Evolutionary conservation across 2,797 vertebrate species (phyloP).

Genomic region (Columba guinea): DNA sequence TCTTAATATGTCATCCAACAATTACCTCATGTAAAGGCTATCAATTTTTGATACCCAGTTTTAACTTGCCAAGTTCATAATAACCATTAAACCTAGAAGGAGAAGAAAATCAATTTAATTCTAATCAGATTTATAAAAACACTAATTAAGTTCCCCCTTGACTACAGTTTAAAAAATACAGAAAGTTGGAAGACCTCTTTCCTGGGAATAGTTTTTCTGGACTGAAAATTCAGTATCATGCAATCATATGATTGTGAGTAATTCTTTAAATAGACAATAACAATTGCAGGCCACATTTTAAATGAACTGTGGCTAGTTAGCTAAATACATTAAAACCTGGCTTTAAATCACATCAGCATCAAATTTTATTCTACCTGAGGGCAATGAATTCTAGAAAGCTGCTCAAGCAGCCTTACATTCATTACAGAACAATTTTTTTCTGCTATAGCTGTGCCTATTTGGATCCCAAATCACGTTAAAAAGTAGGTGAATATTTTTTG

Average conservation of each 20-base stretch:
- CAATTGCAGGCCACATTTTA: slow-evolving; percentile 48
- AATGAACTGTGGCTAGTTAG: not conserved
- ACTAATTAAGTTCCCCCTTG: not conserved
- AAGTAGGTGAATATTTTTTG: not conserved
- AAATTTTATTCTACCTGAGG: not conserved
- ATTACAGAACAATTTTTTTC: not conserved
- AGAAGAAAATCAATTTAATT: not conserved
- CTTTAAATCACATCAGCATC: slow-evolving; percentile 69
- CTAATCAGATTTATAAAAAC: not conserved
- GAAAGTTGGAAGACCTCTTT: not conserved
- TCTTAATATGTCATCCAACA: not conserved
- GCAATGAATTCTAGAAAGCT: not conserved
- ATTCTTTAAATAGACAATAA: slow-evolving; percentile 73
- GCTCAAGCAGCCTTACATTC: not conserved
- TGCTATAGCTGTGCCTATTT: not conserved
- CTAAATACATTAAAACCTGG: not conserved
- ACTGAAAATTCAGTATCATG: not conserved
- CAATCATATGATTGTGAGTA: not conserved
- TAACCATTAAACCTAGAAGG: not conserved
- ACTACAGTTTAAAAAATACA: not conserved
- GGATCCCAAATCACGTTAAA: not conserved
- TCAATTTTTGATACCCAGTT: not conserved
- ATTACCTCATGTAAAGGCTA: not conserved
- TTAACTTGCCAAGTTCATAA: not conserved
- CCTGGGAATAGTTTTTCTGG: not conserved